Conservation (phyloP, 2,888 invertebrate species). For the Petrolisthes manimaculis region DNA sequence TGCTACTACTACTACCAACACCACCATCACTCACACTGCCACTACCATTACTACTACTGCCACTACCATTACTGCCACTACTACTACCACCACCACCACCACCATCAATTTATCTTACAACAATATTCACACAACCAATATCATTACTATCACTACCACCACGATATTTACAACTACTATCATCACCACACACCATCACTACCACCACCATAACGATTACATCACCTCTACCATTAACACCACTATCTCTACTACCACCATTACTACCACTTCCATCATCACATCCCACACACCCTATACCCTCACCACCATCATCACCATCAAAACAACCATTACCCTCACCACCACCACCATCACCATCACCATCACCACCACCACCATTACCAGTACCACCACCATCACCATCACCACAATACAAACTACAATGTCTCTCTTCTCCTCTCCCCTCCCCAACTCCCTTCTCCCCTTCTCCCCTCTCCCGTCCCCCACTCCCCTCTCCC, state of each 20-base stretch:
- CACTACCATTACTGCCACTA: neutral
- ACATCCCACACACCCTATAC: neutral
- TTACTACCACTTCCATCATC: neutral
- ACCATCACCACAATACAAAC: neutral
- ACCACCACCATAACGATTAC: neutral
- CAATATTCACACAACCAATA: neutral
- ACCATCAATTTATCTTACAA: too few species aligned
- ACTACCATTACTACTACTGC: too few species aligned
- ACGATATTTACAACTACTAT: neutral
- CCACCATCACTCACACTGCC: too few species aligned
- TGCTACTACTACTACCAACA: neutral
- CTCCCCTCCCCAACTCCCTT: neutral
- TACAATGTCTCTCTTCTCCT: too few species aligned
- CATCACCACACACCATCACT: neutral
- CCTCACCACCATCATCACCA: neutral
- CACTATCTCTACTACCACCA: neutral
- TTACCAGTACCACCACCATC: neutral
- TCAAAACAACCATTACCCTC: neutral
- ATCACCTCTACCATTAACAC: slow-evolving; percentile 1
- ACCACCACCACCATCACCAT: neutral
- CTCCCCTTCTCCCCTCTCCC: neutral
- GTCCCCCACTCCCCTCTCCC: neutral
- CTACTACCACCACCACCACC: neutral
- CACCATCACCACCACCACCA: neutral
- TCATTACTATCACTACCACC: neutral